phyloP scores from a whole-genome alignment of 1,140 invertebrate species.

The Steinernema khuongi region DNA sequence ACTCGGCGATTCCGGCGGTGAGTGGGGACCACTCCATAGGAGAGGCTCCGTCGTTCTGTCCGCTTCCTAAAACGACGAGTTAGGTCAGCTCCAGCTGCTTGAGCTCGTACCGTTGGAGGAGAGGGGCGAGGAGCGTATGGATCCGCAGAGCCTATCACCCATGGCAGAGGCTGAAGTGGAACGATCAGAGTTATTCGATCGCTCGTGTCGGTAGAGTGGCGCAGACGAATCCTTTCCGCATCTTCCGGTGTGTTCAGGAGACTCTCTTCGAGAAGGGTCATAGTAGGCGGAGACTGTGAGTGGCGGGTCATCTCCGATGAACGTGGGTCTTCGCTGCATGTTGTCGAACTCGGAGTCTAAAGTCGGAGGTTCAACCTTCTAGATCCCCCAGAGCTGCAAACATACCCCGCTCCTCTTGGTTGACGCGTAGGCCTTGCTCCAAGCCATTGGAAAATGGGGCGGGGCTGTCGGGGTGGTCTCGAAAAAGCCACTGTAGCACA shows the following conservation, averaged over 20 bases:
- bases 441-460: conserved; percentile 4
- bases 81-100: background rate
- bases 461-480: conserved; percentile 45
- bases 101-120: conserved; percentile 20
- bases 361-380: background rate
- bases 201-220: conserved; percentile 5
- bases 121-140: conserved; percentile 23
- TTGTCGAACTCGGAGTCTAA: background rate
- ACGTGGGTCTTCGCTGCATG: conserved; percentile 10
- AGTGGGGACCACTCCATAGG: background rate
- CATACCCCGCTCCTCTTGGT: background rate
- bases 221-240: conserved; percentile 14
- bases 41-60: conserved; percentile 12
- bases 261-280: conserved; percentile 8
- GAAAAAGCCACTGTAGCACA: conserved; percentile 51
- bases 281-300: conserved; percentile 20
- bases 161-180: conserved; percentile 33
- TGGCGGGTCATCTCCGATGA: conserved; percentile 20
- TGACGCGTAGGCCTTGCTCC: background rate
- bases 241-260: conserved; percentile 15
- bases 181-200: conserved; percentile 27
- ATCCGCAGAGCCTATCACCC: conserved; percentile 22
- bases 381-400: background rate
- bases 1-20: conserved; percentile 18
- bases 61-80: conserved; percentile 6